Evolutionary conservation across 2,888 invertebrate genomes (phyloP), one percentile per base, ranked within the genome.

Genomic region (Drosophila greeni): DNA sequence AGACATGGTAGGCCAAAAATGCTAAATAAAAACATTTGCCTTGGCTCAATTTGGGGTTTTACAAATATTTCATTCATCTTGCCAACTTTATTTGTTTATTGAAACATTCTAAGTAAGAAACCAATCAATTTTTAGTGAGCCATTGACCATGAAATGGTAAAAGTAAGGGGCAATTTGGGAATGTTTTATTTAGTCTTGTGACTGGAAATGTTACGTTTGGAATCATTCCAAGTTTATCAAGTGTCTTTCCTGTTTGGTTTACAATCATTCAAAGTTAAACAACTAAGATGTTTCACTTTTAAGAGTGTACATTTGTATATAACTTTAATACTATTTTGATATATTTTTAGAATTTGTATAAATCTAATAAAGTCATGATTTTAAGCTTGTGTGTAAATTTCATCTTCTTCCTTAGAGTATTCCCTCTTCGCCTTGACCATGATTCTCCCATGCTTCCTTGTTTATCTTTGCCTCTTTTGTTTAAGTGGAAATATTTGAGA

Each of bases 331-430:
- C 1, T 2, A 26, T 7, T 24, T 20, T 20, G 2, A 2, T 20
- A 3, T 20, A 20, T 20, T 20, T 20, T 20, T 47, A 9, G 12
- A 3, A 8, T 8, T 11, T n/a, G n/a, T n/a, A 14, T 39, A 14
- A 7, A 14, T 20, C 3, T 2, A 16, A n/a, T 12, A 7, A 7
- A 29, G 9, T 11, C 7, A 33, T 33, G 6, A 33, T 34, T n/a
- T 33, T n/a, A n/a, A 12, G 7, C 3, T 3, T 3, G 20, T 20
- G 20, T 6, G 2, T 7, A 1, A 3, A n/a, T n/a, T 36, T n/a
- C 14, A n/a, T n/a, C 8, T 36, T n/a, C 11, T 12, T 12, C 29
- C 20, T 47, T 12, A 70, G 70, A 58, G 69, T 66, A 72, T 83
- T 45, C 7, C n/a, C 2, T 2, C 14, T 26, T 45, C 43, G 26